Conservation (phyloP, 2,113 vertebrate genomes). For the Argyrosomus japonicus region DNA sequence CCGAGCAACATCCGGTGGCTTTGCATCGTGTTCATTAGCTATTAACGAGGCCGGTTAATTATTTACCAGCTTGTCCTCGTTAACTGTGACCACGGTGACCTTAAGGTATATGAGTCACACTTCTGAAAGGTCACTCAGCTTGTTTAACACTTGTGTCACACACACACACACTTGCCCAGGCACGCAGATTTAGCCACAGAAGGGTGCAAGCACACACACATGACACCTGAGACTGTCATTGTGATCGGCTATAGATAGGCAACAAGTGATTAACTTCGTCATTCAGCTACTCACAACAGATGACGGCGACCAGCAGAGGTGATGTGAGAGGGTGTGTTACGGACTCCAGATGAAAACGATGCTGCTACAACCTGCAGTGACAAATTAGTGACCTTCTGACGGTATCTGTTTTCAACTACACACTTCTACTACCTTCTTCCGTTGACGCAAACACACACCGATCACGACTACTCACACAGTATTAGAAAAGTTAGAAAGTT, state of each 20-base stretch:
- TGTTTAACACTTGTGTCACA: constrained; percentile 2
- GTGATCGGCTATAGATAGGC: constrained; percentile 9
- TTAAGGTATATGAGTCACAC: constrained; percentile 23
- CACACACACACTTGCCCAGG: constrained; percentile 15
- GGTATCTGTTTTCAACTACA: constrained; percentile 31
- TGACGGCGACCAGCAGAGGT: neutral
- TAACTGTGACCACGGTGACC: constrained; percentile 33
- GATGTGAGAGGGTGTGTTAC: neutral
- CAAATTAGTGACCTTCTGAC: neutral
- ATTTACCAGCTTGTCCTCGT: constrained; percentile 58
- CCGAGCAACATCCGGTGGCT: neutral
- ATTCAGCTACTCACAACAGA: neutral
- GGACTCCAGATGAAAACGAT: constrained; percentile 1
- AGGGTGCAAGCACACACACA: neutral
- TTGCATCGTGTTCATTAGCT: constrained; percentile 43
- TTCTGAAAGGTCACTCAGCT: constrained; percentile 11
- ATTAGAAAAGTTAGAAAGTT: no score
- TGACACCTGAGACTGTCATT: constrained; percentile 59
- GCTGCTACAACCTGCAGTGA: constrained; percentile 6
- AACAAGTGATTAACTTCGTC: constrained; percentile 15
- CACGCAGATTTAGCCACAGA: neutral
- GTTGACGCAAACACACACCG: neutral
- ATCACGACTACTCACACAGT: constrained; percentile 1
- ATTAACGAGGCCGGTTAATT: constrained; percentile 67
- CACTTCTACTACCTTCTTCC: neutral